Base-by-base conservation (phyloP, 2,797 vertebrate species). In the Sebastes minor region DNA sequence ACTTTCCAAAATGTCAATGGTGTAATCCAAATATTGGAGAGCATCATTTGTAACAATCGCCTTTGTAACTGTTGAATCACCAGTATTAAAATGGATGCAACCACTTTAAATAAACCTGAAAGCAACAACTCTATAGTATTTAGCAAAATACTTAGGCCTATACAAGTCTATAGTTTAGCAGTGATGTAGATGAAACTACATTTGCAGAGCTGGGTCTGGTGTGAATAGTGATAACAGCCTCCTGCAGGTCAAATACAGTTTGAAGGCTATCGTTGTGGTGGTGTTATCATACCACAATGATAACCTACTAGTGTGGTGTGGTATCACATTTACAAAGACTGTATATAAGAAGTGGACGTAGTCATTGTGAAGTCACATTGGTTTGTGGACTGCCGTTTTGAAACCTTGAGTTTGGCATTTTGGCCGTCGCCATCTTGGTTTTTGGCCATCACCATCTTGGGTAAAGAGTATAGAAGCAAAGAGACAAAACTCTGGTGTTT, bases 1-100 rank as follows among this genome's bases (percentile, higher is more conserved):
- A 33, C 72, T 76, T 57, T 42, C 18, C 8, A 30, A 80, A 84
- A 85, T 85, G 74, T 74, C 72, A 79, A 23, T 59, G 35, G 18
- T 63, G 23, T 38, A 5, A 23, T 61, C 56, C 12, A 77, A 76
- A 70, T 49, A 66, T 35, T 59, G 28, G n/a, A 78, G 42, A 78
- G 32, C 10, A 78, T 66, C 65, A 62, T 71, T 74, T 74, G 57
- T 53, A 68, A 59, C 16, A 14, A 42, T 16, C 14, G 38, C 38
- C 38, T 42, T 42, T 42, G 38, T 42, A 42, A 42, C 14, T 42
- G 14, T 42, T 42, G 14, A 32, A 32, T 32, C 22, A 23, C 4
- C 5, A 5, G 38, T 23, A 18, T 23, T 22, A 52, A 49, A 3
- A 52, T n/a, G 5, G 8, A 32, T 72, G 20, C 25, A 72, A 42